These are phyloP conservation scores for Xestia rhomboidea DNA, from an alignment of 2,888 invertebrate genomes.

Conservation along the genomic window DNA sequence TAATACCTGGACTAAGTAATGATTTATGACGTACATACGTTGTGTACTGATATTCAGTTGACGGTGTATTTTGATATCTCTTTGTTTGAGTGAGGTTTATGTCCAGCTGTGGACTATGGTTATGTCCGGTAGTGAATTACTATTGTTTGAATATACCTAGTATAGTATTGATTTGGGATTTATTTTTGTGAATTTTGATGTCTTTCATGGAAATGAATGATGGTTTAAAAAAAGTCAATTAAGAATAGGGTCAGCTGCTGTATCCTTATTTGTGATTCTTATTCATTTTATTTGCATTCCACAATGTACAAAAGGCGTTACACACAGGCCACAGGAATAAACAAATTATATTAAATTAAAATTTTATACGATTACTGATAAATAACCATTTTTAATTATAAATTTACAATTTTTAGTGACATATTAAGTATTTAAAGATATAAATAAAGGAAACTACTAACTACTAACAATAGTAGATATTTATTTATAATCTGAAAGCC, in stretches of 20 bases:
- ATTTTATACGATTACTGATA: too few species aligned
- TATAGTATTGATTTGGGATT: background rate
- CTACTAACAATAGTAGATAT: too few species aligned
- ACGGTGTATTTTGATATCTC: conserved; percentile 9
- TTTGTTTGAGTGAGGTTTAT: background rate
- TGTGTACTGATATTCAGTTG: conserved; percentile 2
- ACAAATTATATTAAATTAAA: too few species aligned
- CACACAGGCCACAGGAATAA: too few species aligned
- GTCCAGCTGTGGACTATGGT: background rate
- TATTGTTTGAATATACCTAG: conserved; percentile 2
- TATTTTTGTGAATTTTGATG: background rate
- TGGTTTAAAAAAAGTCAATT: background rate
- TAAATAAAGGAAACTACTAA: too few species aligned
- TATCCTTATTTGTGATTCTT: too few species aligned
- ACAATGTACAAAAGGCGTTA: too few species aligned
- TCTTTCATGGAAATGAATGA: background rate
- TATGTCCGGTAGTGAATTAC: conserved; percentile 9
- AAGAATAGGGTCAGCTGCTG: too few species aligned
- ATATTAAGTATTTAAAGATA: too few species aligned
- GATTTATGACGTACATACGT: conserved; percentile 48
- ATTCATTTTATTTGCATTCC: too few species aligned
- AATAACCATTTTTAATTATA: too few species aligned
- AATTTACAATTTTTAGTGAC: too few species aligned
- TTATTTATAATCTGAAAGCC: background rate
- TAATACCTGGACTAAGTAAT: conserved; percentile 48